phyloP scores from a whole-genome alignment of 1,140 invertebrate species.

The Cydia strobilella region DNA sequence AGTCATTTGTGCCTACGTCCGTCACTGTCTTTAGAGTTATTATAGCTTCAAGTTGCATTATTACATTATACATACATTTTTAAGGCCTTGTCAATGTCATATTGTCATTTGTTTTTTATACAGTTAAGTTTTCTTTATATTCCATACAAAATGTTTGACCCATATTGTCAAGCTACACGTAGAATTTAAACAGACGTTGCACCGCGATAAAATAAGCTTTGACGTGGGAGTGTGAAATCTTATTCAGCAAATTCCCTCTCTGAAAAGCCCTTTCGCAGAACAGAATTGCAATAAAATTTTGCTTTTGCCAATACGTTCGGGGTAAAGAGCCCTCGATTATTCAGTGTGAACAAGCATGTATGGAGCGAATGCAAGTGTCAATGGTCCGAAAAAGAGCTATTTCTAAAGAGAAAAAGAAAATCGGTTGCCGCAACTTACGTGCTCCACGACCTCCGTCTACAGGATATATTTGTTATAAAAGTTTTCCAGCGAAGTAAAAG shows the following conservation, averaged over 20 bases:
- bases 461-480: slow-evolving; percentile 31
- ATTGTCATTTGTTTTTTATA: too few species aligned
- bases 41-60: background rate
- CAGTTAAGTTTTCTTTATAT: too few species aligned
- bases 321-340: slow-evolving; percentile 65
- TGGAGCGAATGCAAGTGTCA: slow-evolving; percentile 53
- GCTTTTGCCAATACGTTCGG: slow-evolving; percentile 46
- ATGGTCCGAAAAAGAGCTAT: slow-evolving; percentile 68
- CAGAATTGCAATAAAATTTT: slow-evolving; percentile 46
- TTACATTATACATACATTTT: background rate
- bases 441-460: slow-evolving; percentile 25
- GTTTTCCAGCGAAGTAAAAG: slow-evolving; percentile 25
- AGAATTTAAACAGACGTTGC: background rate
- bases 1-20: background rate
- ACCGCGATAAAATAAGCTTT: background rate
- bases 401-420: slow-evolving; percentile 59
- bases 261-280: background rate
- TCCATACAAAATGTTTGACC: too few species aligned
- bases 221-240: slow-evolving; percentile 7
- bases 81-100: background rate
- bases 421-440: slow-evolving; percentile 42
- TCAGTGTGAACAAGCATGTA: slow-evolving; percentile 54
- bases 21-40: slow-evolving; percentile 28
- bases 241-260: slow-evolving; percentile 17
- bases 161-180: background rate